These are phyloP conservation scores for Whitmania pigra DNA, from an alignment of 1,140 invertebrate genomes.

Conservation along the genomic window DNA sequence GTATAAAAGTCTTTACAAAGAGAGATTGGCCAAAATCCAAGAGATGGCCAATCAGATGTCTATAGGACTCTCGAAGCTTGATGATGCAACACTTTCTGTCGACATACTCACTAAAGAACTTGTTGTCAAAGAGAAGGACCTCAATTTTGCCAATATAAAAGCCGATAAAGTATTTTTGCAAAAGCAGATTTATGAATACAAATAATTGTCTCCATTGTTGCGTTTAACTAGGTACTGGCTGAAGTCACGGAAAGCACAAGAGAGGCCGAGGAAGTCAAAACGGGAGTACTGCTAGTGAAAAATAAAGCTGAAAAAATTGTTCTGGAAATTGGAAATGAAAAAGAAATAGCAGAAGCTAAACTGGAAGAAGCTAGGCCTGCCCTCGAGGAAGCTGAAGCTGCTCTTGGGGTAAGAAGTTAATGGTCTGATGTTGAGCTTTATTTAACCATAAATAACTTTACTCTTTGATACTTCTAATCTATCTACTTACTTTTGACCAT, in stretches of 20 bases:
- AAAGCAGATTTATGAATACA: no score
- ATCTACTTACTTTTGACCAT: no score
- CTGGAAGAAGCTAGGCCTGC: conserved; percentile 82
- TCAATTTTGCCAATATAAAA: conserved; percentile 72
- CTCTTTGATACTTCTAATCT: no score
- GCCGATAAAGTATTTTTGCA: conserved; percentile 54
- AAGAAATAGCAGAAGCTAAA: conserved; percentile 77
- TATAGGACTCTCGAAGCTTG: conserved; percentile 77
- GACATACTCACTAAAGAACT: conserved; percentile 78
- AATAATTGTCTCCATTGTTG: background rate
- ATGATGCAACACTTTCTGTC: conserved; percentile 83
- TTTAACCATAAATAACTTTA: no score
- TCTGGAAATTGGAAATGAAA: conserved; percentile 75
- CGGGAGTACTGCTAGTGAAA: conserved; percentile 84
- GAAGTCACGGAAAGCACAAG: conserved; percentile 72
- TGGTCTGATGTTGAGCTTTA: no score
- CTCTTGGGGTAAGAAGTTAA: conserved; percentile 45
- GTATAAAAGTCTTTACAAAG: conserved; percentile 81
- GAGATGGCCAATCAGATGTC: conserved; percentile 72
- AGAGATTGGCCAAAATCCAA: conserved; percentile 72
- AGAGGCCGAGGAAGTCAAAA: conserved; percentile 86
- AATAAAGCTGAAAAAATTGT: conserved; percentile 73
- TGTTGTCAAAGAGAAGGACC: conserved; percentile 81
- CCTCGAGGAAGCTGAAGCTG: conserved; percentile 81
- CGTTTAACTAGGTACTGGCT: conserved; percentile 32